phyloP scores from a whole-genome alignment of 1,140 invertebrate genomes.

The Orius insidiosus region DNA sequence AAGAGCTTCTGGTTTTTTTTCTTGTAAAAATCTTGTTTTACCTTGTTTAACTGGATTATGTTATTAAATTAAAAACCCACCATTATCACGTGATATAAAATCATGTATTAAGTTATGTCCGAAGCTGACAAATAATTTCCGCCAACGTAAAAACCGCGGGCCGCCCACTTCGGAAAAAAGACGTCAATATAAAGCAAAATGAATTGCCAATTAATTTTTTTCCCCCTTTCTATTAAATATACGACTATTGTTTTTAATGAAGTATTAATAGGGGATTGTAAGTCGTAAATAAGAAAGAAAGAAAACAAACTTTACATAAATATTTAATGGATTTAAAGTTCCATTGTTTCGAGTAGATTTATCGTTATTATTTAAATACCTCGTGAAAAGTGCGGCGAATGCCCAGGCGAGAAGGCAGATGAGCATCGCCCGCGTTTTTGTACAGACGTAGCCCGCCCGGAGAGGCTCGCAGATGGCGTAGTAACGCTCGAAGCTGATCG shows the following conservation, averaged over 20 bases:
- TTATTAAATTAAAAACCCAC: too few species aligned
- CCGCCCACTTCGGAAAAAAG: too few species aligned
- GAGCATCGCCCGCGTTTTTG: conserved; percentile 63
- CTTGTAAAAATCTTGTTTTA: too few species aligned
- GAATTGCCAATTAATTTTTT: background rate
- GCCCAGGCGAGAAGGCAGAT: conserved; percentile 74
- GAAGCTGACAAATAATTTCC: too few species aligned
- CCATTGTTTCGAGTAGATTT: background rate
- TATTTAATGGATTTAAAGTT: background rate
- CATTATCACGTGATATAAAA: too few species aligned
- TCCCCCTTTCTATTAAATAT: background rate
- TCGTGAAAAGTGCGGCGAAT: conserved; percentile 65
- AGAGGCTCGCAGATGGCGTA: conserved; percentile 88
- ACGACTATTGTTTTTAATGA: too few species aligned
- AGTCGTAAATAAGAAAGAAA: too few species aligned
- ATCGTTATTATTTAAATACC: conserved; percentile 32
- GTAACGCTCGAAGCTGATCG: conserved; percentile 85
- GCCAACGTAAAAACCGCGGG: too few species aligned
- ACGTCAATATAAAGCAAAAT: background rate
- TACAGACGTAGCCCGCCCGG: conserved; percentile 77
- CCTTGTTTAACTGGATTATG: too few species aligned
- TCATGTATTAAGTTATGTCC: too few species aligned
- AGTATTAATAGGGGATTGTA: too few species aligned
- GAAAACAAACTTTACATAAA: background rate
- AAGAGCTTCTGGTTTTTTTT: too few species aligned